These are phyloP conservation scores for Trissolcus japonicus DNA, from an alignment of 2,888 invertebrate species.

Conservation along the genomic window DNA sequence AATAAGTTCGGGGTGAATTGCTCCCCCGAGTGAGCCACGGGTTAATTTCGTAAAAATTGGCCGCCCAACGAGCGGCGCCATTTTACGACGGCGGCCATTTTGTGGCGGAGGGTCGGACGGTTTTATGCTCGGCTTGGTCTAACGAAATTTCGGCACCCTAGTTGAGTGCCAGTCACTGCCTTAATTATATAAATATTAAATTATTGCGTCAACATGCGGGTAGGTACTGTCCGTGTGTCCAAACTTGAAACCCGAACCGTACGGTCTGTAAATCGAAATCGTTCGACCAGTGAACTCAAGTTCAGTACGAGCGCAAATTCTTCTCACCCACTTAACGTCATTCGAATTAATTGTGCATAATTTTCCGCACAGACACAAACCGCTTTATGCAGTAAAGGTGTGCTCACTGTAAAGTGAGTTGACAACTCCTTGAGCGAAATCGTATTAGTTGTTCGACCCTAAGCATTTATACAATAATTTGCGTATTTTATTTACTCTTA, in stretches of 20 bases:
- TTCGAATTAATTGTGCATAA: constrained; percentile 35
- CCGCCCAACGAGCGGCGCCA: constrained; percentile 63
- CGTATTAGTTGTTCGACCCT: too few species aligned
- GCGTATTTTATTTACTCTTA: too few species aligned
- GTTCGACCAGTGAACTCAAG: constrained; percentile 37
- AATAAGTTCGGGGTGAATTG: constrained; percentile 15
- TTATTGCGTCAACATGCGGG: constrained; percentile 66
- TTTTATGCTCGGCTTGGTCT: constrained; percentile 72
- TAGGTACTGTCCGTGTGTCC: constrained; percentile 34
- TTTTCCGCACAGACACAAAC: constrained; percentile 24
- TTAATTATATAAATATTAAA: constrained; percentile 75
- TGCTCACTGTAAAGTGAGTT: too few species aligned
- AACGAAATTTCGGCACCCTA: constrained; percentile 69
- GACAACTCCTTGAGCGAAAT: too few species aligned
- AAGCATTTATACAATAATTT: too few species aligned
- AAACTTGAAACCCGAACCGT: constrained; percentile 35
- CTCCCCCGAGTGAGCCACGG: constrained; percentile 26
- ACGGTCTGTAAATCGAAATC: constrained; percentile 54
- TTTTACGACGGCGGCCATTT: constrained; percentile 68
- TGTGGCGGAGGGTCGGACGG: constrained; percentile 67
- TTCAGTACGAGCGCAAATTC: constrained; percentile 45
- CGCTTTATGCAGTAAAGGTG: neutral
- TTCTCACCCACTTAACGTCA: constrained; percentile 34
- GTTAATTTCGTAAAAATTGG: constrained; percentile 67
- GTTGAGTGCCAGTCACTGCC: constrained; percentile 63